Evolutionary conservation across 2,797 vertebrate genomes (phyloP).

Genomic region (Manis crassicaudata): DNA sequence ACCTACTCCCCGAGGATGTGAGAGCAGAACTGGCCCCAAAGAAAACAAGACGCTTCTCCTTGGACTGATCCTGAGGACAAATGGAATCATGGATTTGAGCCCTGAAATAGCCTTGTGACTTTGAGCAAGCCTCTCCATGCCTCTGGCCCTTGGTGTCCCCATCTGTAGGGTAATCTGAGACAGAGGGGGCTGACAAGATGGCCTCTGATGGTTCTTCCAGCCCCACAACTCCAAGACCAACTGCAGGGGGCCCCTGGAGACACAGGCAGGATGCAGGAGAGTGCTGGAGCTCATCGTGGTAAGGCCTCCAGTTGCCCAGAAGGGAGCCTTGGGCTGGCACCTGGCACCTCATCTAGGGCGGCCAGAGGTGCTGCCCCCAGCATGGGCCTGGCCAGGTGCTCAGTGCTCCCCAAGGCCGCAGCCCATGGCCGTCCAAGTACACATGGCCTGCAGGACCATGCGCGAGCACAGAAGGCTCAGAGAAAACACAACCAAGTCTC

Average conservation of each 20-base stretch:
- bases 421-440: accelerated
- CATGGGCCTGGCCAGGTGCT: background rate
- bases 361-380: background rate
- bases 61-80: background rate
- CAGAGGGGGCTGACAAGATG: background rate
- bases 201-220: background rate
- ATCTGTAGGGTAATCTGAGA: background rate
- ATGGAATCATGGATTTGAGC: background rate
- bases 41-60: background rate
- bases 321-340: background rate
- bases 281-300: background rate
- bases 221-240: background rate
- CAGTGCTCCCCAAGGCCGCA: background rate
- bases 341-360: background rate
- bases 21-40: background rate
- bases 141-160: background rate
- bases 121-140: background rate
- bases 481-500: background rate
- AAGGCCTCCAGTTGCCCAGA: background rate
- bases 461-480: background rate
- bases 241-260: background rate
- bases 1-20: background rate
- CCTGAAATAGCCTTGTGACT: background rate
- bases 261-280: background rate
- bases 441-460: accelerated